These are phyloP conservation scores for Dynastes grantii DNA, from an alignment of 2,888 invertebrate species.

Conservation along the genomic window DNA sequence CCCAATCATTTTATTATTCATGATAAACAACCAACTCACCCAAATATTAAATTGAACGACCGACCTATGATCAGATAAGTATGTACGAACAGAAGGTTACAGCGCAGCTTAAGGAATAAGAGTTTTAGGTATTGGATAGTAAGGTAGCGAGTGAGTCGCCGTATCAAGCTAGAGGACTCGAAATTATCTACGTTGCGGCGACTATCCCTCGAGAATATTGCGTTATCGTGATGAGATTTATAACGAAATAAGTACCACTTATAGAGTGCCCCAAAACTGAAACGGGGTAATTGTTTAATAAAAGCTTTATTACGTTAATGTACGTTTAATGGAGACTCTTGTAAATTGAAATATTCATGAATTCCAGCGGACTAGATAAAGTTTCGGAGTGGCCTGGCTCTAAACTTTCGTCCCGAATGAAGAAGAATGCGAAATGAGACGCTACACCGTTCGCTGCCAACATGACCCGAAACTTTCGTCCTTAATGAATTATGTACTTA, in stretches of 20 bases:
- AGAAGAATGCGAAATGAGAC: constrained; percentile 33
- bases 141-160: background rate
- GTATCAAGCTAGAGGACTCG: constrained; percentile 11
- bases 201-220: constrained; percentile 30
- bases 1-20: constrained; percentile 10
- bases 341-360: constrained; percentile 43
- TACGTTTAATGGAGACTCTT: constrained; percentile 37
- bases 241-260: constrained; percentile 41
- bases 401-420: background rate
- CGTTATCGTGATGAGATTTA: constrained; percentile 42
- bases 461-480: constrained; percentile 13
- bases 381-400: constrained; percentile 17
- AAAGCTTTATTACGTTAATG: constrained; percentile 41
- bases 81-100: background rate
- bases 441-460: background rate
- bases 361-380: constrained; percentile 35
- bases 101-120: background rate
- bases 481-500: constrained; percentile 31
- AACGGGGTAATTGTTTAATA: constrained; percentile 43
- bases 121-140: background rate
- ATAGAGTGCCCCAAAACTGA: constrained; percentile 41
- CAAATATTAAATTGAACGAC: background rate
- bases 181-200: constrained; percentile 28
- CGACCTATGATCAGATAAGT: constrained; percentile 9
- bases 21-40: constrained; percentile 8